Evolutionary conservation across 2,797 vertebrate genomes (phyloP), one percentile per base, ranked within the genome.

Genomic region (Sebastes wilsoni): DNA sequence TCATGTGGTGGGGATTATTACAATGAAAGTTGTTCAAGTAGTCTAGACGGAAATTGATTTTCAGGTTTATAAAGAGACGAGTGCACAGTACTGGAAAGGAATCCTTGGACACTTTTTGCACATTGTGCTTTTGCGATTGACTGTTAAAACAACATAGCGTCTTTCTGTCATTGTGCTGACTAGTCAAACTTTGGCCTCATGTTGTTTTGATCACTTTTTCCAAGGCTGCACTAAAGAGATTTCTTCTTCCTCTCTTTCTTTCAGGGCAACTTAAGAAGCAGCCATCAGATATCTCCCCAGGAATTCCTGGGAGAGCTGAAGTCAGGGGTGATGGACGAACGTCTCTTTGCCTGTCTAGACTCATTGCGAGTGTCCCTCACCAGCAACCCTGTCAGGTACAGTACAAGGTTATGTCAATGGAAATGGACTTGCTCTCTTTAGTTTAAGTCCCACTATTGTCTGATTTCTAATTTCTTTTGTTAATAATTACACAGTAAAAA

Each of bases 321-420:
- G 94, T 96, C 96, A 64, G 97, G 96, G 49, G 95, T 94, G 87
- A 95, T 94, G 42, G 98, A 99, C 67, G 98, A 99, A 94, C 97
- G 97, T 75, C 96, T 99, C 59, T 94, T 97, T 90, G 95, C 94
- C 72, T 98, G 97, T 91, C 93, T 99, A 67, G 98, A 99, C 89
- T 99, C 98, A 46, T 95, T 99, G 62, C 95, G 98, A 2, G 98
- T 99, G 42, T 99, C 98, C 73, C 96, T 99, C 85, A 99, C 97
- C 90, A 99, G 98, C 94, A 99, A 99, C 89, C 97, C 98, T 90
- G 98, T 99, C 95, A 99, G 98, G 98, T 99, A 99, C 77, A 58
- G 82, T 75, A 32, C 73, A 79, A 16, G 9, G 49, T 72, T 72
- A 36, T 58, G 22, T 55, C 16, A 54, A 5, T 66, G 4, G 11